Percentiles rank a stretch among this genome's conserved stretches.
These are phyloP conservation scores for Julus scandinavius DNA, from an alignment of 2,888 invertebrate genomes.

Conservation along the genomic window DNA sequence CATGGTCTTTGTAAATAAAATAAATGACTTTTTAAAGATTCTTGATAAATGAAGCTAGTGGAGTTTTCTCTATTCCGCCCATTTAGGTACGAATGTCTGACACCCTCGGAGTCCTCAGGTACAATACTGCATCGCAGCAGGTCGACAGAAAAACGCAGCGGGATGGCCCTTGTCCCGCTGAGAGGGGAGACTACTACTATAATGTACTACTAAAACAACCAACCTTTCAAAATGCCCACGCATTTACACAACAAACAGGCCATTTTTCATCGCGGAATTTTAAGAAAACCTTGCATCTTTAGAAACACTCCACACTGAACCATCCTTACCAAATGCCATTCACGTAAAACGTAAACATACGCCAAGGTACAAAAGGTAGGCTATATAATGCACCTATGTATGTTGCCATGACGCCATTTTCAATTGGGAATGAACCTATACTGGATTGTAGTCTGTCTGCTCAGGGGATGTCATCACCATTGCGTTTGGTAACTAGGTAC, in stretches of 20 bases:
- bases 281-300: neutral
- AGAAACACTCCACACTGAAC: neutral
- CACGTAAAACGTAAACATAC: neutral
- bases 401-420: slow-evolving; percentile 8
- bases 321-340: neutral
- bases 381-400: neutral
- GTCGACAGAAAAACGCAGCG: slow-evolving; percentile 49
- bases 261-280: slow-evolving; percentile 42
- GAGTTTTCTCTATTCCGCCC: slow-evolving; percentile 42
- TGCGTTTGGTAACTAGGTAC: too few relatives aligned
- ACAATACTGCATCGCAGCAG: slow-evolving; percentile 50
- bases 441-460: too few relatives aligned
- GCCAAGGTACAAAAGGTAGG: neutral
- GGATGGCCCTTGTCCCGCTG: slow-evolving; percentile 46
- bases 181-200: slow-evolving; percentile 29
- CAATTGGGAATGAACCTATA: too few relatives aligned
- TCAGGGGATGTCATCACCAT: too few relatives aligned
- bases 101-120: slow-evolving; percentile 12
- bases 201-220: slow-evolving; percentile 42
- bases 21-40: slow-evolving; percentile 43
- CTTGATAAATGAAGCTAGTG: slow-evolving; percentile 46
- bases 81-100: slow-evolving; percentile 43
- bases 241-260: slow-evolving; percentile 47
- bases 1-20: slow-evolving; percentile 26
- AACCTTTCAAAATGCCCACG: slow-evolving; percentile 24